phyloP scores from a whole-genome alignment of 2,888 invertebrate genomes.

The Eupithecia dodoneata region DNA sequence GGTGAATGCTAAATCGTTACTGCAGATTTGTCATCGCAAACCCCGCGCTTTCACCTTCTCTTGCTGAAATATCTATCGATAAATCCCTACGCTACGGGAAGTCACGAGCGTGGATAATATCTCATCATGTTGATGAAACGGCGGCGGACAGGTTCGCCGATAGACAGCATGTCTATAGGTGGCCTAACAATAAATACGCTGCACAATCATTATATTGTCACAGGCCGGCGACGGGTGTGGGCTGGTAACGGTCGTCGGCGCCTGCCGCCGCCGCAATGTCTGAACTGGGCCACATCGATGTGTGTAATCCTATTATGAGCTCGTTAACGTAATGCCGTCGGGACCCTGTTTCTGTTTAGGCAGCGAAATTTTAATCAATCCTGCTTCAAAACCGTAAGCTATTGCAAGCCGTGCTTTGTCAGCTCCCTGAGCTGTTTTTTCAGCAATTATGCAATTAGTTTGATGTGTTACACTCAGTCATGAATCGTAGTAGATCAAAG shows the following conservation, averaged over 20 bases:
- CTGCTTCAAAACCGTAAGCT: constrained; percentile 36
- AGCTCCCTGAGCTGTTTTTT: constrained; percentile 47
- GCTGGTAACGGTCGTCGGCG: constrained; percentile 51
- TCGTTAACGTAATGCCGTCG: constrained; percentile 77
- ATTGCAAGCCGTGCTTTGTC: constrained; percentile 8
- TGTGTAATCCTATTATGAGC: constrained; percentile 81
- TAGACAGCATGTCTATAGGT: constrained; percentile 57
- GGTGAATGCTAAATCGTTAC: constrained; percentile 66
- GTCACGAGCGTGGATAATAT: constrained; percentile 57
- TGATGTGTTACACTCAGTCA: constrained; percentile 48
- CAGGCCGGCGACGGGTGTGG: constrained; percentile 68
- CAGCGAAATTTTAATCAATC: constrained; percentile 45
- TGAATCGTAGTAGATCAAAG: constrained; percentile 47
- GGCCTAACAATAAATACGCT: constrained; percentile 68
- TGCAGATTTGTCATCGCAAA: constrained; percentile 63
- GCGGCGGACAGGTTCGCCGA: constrained; percentile 55
- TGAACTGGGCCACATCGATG: constrained; percentile 74
- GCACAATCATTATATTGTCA: constrained; percentile 79
- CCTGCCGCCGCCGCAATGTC: constrained; percentile 59
- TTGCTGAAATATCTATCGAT: constrained; percentile 53
- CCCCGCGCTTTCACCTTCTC: constrained; percentile 70
- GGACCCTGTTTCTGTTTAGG: constrained; percentile 62
- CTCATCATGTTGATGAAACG: constrained; percentile 60
- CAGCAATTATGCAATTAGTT: constrained; percentile 51
- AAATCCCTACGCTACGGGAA: constrained; percentile 36